phyloP scores from a whole-genome alignment of 2,797 vertebrate genomes.

The Euphonia xanthogaster region DNA sequence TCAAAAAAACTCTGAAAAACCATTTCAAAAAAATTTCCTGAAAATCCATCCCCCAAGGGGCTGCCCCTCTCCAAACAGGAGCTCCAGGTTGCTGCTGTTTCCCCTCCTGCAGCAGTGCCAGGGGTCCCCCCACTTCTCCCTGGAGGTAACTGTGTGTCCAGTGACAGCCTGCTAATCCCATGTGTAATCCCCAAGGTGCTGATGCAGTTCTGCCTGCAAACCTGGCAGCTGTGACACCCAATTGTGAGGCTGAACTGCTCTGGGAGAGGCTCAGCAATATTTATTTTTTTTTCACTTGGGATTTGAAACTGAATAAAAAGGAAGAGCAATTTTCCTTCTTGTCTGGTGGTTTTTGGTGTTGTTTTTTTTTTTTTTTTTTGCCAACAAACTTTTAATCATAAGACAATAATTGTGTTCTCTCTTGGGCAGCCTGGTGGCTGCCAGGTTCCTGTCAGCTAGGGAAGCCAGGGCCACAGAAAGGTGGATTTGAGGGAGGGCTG shows the following conservation, averaged over 20 bases:
- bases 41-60: neutral
- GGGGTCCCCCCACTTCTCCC: neutral
- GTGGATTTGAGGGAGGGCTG: neutral
- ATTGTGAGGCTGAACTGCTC: neutral
- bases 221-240: neutral
- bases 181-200: rapidly evolving
- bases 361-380: neutral
- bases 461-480: neutral
- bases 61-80: neutral
- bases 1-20: too few relatives aligned
- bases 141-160: rapidly evolving
- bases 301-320: neutral
- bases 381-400: neutral
- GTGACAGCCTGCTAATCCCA: neutral
- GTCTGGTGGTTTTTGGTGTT: neutral
- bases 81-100: neutral
- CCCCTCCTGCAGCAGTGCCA: neutral
- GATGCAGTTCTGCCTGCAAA: neutral
- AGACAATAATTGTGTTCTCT: rapidly evolving
- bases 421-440: neutral
- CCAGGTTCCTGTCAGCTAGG: neutral
- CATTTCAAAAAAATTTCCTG: too few relatives aligned
- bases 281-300: neutral
- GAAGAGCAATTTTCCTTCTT: neutral
- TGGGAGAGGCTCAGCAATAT: neutral